These are phyloP conservation scores for Muntiacus reevesi DNA, from an alignment of 2,113 vertebrate genomes.

Conservation along the genomic window DNA sequence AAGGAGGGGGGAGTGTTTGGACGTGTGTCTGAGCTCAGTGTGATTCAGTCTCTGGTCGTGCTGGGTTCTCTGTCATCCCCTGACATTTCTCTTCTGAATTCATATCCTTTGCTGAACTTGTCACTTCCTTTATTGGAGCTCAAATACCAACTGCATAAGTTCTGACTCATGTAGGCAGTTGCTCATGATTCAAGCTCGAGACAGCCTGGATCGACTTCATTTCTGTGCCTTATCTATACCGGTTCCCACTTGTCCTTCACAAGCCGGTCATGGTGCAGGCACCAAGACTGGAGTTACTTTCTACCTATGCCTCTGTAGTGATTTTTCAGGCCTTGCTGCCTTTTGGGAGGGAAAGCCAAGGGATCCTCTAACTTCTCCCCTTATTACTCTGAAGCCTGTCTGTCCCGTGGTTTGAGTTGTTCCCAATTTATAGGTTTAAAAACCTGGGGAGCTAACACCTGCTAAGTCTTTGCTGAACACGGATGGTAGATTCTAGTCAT, in stretches of 20 bases:
- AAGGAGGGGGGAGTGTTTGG: not conserved
- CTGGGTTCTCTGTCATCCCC: not conserved
- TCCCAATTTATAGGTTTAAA: not conserved
- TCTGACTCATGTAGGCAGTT: constrained; percentile 13
- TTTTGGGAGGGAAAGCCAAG: not conserved
- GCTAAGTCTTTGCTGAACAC: not conserved
- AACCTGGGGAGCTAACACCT: not conserved
- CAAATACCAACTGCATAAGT: not conserved
- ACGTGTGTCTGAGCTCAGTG: not conserved
- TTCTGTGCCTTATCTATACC: not conserved
- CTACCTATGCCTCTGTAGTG: not conserved
- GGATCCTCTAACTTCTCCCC: too few relatives aligned
- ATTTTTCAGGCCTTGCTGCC: not conserved
- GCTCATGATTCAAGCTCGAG: not conserved
- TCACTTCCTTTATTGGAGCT: constrained; percentile 34
- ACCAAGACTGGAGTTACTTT: not conserved
- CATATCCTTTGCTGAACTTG: not conserved
- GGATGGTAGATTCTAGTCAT: not conserved
- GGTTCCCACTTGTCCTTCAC: not conserved
- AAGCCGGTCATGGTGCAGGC: not conserved
- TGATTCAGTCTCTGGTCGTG: not conserved
- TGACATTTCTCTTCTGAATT: constrained; percentile 1
- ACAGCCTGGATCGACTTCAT: not conserved
- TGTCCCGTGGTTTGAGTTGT: not conserved
- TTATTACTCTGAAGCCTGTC: not conserved